Evolutionary conservation across 1,140 invertebrate species (phyloP).

Genomic region (Chrysomallon squamiferum): DNA sequence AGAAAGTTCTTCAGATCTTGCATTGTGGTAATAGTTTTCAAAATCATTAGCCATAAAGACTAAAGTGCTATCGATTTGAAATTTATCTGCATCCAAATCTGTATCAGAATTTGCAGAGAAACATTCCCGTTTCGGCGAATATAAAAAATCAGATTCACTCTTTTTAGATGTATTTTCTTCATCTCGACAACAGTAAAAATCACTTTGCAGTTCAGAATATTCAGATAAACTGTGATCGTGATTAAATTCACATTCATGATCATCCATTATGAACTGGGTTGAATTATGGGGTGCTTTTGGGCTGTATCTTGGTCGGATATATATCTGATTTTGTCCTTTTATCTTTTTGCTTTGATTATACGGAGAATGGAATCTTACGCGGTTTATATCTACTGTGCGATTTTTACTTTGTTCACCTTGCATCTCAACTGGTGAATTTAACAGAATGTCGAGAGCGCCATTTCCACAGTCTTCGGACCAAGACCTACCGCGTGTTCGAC

Average conservation of each 20-base stretch:
- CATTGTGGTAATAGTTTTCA: constrained; percentile 47
- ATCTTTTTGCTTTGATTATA: no score
- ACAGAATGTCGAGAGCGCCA: constrained; percentile 2
- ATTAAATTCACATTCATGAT: constrained; percentile 43
- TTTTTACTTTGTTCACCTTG: no score
- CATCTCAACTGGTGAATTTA: background rate
- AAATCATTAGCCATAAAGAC: constrained; percentile 50
- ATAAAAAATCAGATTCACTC: background rate
- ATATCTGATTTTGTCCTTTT: background rate
- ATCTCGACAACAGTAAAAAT: background rate
- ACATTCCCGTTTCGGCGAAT: background rate
- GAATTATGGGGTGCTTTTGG: constrained; percentile 60
- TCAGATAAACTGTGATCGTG: constrained; percentile 28
- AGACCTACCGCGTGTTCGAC: background rate
- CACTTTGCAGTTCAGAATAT: constrained; percentile 5
- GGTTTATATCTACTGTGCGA: no score
- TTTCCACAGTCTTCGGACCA: background rate
- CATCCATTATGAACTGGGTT: constrained; percentile 61
- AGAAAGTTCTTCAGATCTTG: constrained; percentile 46
- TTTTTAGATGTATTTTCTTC: background rate
- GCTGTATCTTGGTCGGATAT: constrained; percentile 23
- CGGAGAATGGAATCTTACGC: no score
- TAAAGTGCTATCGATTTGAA: constrained; percentile 3
- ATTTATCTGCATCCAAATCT: background rate
- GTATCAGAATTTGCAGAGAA: background rate